Evolutionary conservation across 2,113 vertebrate species (phyloP), one percentile per base, ranked within the genome.

Genomic region (Damaliscus lunatus): DNA sequence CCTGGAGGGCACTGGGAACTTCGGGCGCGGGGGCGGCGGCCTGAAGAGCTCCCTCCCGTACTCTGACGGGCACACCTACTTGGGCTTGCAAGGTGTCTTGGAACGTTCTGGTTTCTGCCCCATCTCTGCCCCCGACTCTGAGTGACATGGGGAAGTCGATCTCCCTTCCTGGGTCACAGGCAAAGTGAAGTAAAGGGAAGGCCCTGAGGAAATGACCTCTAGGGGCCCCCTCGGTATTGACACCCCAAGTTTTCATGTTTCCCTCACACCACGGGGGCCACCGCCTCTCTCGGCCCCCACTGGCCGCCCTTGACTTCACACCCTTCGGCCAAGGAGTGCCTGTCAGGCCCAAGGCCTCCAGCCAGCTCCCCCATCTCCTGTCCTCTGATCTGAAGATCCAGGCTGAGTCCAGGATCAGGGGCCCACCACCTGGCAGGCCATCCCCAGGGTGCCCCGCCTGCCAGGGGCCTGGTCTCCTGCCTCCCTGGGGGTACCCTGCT

Each of bases 1-100:
- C 23, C 89, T 40, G 43, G 31, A 80, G 40, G 62, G 53, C 53
- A 7, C 7, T 29, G 1, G 21, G 48, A 13, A 46, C 12, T 25
- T 48, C 0, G 0, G 36, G 16, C 31, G 10, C 11, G 5, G 33
- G 64, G 19, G 74, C 1, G 5, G 7, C 36, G 7, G 27, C 21
- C 57, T 31, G 53, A 2, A 23, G 50, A n/a, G 43, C 31, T 31
- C 62, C 62, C 27, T 21, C n/a, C 33, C 4, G 1, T 1, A 25
- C 33, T 50, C 40, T 5, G 19, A 29, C 50, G n/a, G 50, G n/a
- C 88, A 71, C 13, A 46, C 0, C 0, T 27, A 16, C 6, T 55
- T 27, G 0, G 62, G 40, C 43, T 25, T 27, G 50, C 84, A 78
- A 46, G 25, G 25, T 23, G 6, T 25, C 80, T 91, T 12, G 14